Conservation (phyloP, 2,113 vertebrate genomes). For the Oophaga pumilio region DNA sequence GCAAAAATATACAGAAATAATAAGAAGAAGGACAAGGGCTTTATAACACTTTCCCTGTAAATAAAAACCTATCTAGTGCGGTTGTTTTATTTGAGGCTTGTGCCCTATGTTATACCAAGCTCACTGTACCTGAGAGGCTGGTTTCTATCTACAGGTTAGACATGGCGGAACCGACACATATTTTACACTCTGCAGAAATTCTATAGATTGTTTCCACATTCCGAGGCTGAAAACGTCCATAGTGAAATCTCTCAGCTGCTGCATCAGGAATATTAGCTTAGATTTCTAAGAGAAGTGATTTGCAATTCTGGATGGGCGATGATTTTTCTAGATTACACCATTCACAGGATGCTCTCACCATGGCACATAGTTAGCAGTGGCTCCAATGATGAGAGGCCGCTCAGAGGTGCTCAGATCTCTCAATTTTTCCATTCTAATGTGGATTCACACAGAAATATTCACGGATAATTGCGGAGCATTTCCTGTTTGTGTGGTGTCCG, state of each 20-base stretch:
- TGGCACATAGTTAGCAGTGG: no score
- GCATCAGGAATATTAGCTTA: not conserved
- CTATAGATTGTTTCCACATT: constrained; percentile 20
- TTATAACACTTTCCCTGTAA: not conserved
- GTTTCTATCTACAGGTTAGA: constrained; percentile 23
- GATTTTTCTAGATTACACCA: no score
- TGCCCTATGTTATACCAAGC: not conserved
- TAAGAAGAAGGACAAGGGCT: not conserved
- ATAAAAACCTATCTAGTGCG: not conserved
- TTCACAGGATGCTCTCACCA: no score
- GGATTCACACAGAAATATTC: no score
- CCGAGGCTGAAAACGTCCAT: not conserved
- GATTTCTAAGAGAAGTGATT: not conserved
- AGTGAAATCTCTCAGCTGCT: not conserved
- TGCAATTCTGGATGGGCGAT: not conserved
- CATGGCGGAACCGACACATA: not conserved
- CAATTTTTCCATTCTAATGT: no score
- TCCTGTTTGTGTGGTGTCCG: no score
- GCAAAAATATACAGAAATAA: not conserved
- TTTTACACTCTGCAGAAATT: constrained; percentile 15
- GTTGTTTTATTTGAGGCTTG: not conserved
- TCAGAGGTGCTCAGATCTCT: no score
- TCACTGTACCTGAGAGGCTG: not conserved
- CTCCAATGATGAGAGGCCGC: no score
- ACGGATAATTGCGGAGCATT: no score